Conservation (phyloP, 2,888 invertebrate genomes). For the Zhengitettix transpicula region DNA sequence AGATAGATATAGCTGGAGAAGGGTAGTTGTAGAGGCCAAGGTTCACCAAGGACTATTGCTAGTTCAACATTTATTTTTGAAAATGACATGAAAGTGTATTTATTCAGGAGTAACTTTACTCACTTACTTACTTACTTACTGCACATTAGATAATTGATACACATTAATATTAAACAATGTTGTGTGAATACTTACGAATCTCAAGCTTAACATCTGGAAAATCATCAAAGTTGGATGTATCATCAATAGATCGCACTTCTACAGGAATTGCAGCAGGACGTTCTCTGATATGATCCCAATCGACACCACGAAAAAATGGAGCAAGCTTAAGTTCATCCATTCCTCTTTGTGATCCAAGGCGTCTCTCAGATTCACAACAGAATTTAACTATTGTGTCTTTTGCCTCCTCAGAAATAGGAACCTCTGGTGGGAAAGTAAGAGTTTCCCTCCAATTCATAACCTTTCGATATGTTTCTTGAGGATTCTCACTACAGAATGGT, state of each 20-base stretch:
- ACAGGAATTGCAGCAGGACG: constrained; percentile 96
- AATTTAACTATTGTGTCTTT: constrained; percentile 88
- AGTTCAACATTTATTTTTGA: no score
- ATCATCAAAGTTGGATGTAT: constrained; percentile 99
- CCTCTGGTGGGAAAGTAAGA: constrained; percentile 94
- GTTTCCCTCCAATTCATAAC: constrained; percentile 99
- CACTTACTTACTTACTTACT: no score
- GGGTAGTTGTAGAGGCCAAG: no score
- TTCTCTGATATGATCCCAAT: constrained; percentile 98
- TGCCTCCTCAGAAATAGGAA: constrained; percentile 96
- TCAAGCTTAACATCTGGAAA: constrained; percentile 98
- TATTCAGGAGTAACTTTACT: no score
- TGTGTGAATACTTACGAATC: constrained; percentile 63
- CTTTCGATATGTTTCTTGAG: constrained; percentile 89
- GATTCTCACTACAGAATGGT: constrained; percentile 97
- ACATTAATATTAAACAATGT: background rate
- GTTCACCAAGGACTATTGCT: no score
- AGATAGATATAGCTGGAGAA: no score
- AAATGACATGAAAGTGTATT: no score
- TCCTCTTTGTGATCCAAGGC: constrained; percentile 75
- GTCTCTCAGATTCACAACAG: constrained; percentile 90
- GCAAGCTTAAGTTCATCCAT: constrained; percentile 84
- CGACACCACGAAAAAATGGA: constrained; percentile 88
- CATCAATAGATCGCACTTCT: constrained; percentile 96
- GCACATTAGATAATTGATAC: no score